These are phyloP conservation scores for Tautogolabrus adspersus DNA, from an alignment of 2,113 vertebrate genomes.

Conservation along the genomic window DNA sequence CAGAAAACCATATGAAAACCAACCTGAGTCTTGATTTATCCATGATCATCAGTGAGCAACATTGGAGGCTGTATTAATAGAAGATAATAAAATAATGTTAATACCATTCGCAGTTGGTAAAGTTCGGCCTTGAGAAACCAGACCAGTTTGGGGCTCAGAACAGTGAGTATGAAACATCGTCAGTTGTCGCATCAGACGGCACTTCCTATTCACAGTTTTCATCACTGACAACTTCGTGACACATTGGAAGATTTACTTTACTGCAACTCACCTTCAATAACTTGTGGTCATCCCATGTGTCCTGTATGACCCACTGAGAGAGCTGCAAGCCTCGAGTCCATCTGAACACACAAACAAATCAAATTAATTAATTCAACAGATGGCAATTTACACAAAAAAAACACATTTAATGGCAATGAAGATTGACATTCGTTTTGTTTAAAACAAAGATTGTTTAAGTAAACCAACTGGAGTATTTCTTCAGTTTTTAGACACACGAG, in stretches of 20 bases:
- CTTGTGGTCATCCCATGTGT: too few species aligned
- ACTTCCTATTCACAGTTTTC: conserved; percentile 94
- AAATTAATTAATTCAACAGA: too few species aligned
- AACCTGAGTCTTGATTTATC: background rate
- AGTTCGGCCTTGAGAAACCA: rapidly evolving
- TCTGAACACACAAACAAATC: background rate
- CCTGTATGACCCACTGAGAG: rapidly evolving
- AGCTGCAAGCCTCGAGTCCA: background rate
- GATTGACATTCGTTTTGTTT: too few species aligned
- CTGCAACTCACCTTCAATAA: conserved; percentile 17
- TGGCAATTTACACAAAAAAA: too few species aligned
- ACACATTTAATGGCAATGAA: too few species aligned
- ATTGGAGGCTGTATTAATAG: too few species aligned
- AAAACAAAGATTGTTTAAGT: too few species aligned
- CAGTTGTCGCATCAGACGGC: conserved; percentile 96
- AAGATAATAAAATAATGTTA: background rate
- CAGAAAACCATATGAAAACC: background rate
- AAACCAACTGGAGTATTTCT: too few species aligned
- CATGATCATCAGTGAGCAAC: rapidly evolving
- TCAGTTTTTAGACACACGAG: too few species aligned
- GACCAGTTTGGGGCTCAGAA: conserved; percentile 55
- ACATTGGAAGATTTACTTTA: rapidly evolving
- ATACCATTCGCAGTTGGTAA: background rate
- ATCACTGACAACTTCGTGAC: conserved; percentile 75
- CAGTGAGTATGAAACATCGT: conserved; percentile 81